A percentile compares a stretch with the other conserved stretches of the same genome.
Evolutionary conservation across 2,888 invertebrate genomes (phyloP).

Genomic region (Chydorus sphaericus): DNA sequence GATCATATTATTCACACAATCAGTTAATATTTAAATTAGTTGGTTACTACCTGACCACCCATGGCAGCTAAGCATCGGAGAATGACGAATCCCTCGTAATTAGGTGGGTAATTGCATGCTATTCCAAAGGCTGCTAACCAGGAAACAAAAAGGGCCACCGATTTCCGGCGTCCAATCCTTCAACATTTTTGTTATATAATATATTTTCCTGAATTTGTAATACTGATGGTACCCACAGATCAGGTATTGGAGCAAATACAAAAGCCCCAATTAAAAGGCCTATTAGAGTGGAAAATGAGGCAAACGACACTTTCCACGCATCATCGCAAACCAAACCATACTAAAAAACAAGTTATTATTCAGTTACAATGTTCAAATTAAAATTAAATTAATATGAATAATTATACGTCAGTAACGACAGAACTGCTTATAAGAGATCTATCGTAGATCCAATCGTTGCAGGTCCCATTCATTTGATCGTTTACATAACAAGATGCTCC

Average conservation of each 20-base stretch:
- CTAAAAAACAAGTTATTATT: no score
- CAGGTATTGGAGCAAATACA: slow-evolving; percentile 42
- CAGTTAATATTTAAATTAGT: neutral
- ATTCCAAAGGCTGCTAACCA: slow-evolving; percentile 18
- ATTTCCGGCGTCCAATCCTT: slow-evolving; percentile 19
- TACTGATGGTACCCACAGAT: slow-evolving; percentile 32
- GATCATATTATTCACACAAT: neutral
- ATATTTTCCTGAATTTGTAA: neutral
- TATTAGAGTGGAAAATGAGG: slow-evolving; percentile 44
- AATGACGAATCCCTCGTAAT: slow-evolving; percentile 6
- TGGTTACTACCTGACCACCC: no score
- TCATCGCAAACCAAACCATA: slow-evolving; percentile 1
- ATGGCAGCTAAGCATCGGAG: slow-evolving; percentile 18
- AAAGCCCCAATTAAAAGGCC: slow-evolving; percentile 45
- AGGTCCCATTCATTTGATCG: no score
- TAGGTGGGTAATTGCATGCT: slow-evolving; percentile 8
- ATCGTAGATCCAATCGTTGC: slow-evolving; percentile 39
- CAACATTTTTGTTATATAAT: neutral
- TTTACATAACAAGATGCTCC: slow-evolving; percentile 22
- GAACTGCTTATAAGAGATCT: slow-evolving; percentile 30
- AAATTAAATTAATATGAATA: no score
- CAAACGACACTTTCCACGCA: slow-evolving; percentile 37
- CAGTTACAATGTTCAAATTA: no score
- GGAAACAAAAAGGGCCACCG: slow-evolving; percentile 18
- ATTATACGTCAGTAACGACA: slow-evolving; percentile 40